Conservation (phyloP, 2,888 invertebrate species). For the Creontiades dilutus region DNA sequence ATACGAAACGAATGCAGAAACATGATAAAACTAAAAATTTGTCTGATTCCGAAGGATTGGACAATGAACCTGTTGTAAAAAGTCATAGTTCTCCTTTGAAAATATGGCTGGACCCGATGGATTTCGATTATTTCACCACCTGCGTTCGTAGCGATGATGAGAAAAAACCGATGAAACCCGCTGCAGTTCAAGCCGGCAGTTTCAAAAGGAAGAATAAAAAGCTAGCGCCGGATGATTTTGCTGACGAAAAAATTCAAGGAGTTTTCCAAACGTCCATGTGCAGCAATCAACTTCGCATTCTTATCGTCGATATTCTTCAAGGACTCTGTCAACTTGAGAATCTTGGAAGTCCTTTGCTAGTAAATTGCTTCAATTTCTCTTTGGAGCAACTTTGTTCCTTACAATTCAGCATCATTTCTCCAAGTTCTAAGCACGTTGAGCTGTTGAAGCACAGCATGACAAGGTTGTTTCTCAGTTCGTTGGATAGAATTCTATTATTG, state of each 20-base stretch:
- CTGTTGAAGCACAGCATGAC: slow-evolving; percentile 81
- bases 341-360: slow-evolving; percentile 34
- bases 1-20: slow-evolving; percentile 72
- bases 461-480: slow-evolving; percentile 81
- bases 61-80: slow-evolving; percentile 78
- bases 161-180: slow-evolving; percentile 74
- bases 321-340: slow-evolving; percentile 71
- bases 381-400: slow-evolving; percentile 82
- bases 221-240: slow-evolving; percentile 80
- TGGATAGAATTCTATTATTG: slow-evolving; percentile 80
- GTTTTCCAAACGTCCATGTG: slow-evolving; percentile 80
- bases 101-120: slow-evolving; percentile 82
- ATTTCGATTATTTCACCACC: slow-evolving; percentile 83
- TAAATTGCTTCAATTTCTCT: slow-evolving; percentile 80
- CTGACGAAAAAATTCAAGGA: slow-evolving; percentile 80
- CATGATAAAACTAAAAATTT: slow-evolving; percentile 77
- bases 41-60: slow-evolving; percentile 80
- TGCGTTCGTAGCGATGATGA: slow-evolving; percentile 80
- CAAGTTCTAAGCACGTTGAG: slow-evolving; percentile 79
- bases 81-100: slow-evolving; percentile 81
- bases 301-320: slow-evolving; percentile 80
- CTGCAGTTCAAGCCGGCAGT: slow-evolving; percentile 72
- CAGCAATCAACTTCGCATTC: slow-evolving; percentile 81
- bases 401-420: slow-evolving; percentile 80
- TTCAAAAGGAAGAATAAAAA: slow-evolving; percentile 77